Base-by-base conservation (phyloP, 1,140 invertebrate genomes). In the Carposina sasakii region DNA sequence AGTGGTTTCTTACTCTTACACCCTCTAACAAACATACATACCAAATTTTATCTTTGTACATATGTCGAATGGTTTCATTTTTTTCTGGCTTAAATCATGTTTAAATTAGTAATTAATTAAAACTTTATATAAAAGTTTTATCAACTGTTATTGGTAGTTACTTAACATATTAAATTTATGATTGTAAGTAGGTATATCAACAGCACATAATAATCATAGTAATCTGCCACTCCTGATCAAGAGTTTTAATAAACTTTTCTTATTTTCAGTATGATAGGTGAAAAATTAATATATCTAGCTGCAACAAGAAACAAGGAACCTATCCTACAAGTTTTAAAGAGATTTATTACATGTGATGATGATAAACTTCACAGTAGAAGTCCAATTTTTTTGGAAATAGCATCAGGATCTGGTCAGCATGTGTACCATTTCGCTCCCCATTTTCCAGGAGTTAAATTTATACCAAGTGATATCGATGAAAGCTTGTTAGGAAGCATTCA, bases 381-480 rank as follows among this genome's bases (percentile, higher is more conserved):
- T 1, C 64, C 86, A 17, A 55, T 75, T 12, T 86, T 89, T 39
- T 72, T 97, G 31, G 95, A 97, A 77, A 90, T 97, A 49, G 87
- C 93, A 0, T 95, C 94, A 2, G 95, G 95, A 19, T 91, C 92
- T 23, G 95, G 95, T 1, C 94, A 96, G 66, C 95, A 97, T 83
- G 75, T 91, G 0, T 87, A 89, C 8, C 89, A 91, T 72, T 93
- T 96, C 84, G 94, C 94, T 1, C 82, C 88, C 17, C 59, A 90
- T 56, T 91, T 96, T 66, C 90, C 90, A 9, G 88, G 90, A 41
- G 85, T 94, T 0, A 89, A 81, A 39, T 95, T 93, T 76, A 93
- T 94, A 60, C 94, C 95, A 3, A 90, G 91, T 10, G 95, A 97
- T 67, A 81, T 87, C 54, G 91, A 94, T 47, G 61, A 76, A 2